A percentile compares a stretch with the other conserved stretches of the same genome.
These are phyloP conservation scores for Diplolepis rosae DNA, from an alignment of 2,888 invertebrate species.

Conservation along the genomic window DNA sequence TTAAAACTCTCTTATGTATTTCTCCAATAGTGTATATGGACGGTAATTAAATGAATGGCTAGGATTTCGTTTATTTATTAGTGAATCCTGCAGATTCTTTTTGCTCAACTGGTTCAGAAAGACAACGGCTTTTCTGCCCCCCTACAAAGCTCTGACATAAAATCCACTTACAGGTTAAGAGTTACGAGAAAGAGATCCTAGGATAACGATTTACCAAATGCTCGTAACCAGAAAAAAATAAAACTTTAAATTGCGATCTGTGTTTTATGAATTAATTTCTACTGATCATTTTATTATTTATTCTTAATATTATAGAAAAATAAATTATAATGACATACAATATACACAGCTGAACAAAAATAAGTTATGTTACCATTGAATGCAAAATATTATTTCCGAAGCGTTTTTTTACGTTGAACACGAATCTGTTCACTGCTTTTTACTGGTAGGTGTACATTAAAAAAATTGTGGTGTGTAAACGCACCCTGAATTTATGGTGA, in stretches of 20 bases:
- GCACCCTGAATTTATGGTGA: no score
- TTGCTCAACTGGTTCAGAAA: constrained; percentile 1
- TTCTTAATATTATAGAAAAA: neutral
- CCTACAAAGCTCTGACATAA: neutral
- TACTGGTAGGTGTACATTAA: no score
- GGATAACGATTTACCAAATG: neutral
- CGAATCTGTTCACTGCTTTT: no score
- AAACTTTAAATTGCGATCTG: neutral
- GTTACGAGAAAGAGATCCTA: constrained; percentile 18
- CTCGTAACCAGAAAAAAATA: neutral
- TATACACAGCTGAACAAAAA: neutral
- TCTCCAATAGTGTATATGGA: no score
- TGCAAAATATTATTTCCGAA: neutral
- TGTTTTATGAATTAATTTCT: neutral
- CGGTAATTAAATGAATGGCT: neutral
- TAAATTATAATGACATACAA: neutral
- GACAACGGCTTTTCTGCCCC: neutral
- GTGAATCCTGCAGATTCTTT: neutral
- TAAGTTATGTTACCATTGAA: neutral
- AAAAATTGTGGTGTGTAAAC: no score
- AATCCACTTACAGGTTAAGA: constrained; percentile 26
- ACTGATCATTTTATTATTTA: neutral
- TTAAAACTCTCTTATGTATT: no score
- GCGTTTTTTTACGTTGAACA: no score
- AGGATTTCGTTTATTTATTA: neutral